These are phyloP conservation scores for Shargacucullia verbasci DNA, from an alignment of 2,888 invertebrate genomes.

Conservation along the genomic window DNA sequence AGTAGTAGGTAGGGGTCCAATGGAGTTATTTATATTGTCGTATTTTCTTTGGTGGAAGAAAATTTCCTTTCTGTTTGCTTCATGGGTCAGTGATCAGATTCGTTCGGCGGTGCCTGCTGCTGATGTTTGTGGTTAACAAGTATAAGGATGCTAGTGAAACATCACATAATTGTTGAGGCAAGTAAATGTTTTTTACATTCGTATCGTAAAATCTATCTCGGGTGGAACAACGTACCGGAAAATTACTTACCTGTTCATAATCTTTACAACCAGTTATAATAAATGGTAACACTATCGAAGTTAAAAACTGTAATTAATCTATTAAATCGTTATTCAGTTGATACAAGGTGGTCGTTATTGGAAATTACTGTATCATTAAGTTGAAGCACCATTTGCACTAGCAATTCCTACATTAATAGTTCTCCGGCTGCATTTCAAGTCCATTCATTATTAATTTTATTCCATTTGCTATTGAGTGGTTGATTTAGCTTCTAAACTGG, in stretches of 20 bases:
- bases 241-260: slow-evolving; percentile 45
- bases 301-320: slow-evolving; percentile 53
- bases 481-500: no score
- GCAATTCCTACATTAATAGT: slow-evolving; percentile 12
- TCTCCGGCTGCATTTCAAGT: slow-evolving; percentile 5
- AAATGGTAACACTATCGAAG: slow-evolving; percentile 39
- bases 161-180: slow-evolving; percentile 28
- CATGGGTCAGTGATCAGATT: slow-evolving; percentile 88
- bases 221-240: slow-evolving; percentile 40
- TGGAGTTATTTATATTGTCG: slow-evolving; percentile 89
- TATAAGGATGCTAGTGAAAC: slow-evolving; percentile 61
- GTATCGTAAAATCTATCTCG: slow-evolving; percentile 41
- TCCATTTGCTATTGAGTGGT: slow-evolving; percentile 10
- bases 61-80: slow-evolving; percentile 88
- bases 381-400: slow-evolving; percentile 36
- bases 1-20: slow-evolving; percentile 84
- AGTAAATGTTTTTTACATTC: slow-evolving; percentile 20
- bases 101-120: slow-evolving; percentile 74
- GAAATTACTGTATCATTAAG: slow-evolving; percentile 47
- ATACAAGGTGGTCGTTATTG: slow-evolving; percentile 35
- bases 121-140: slow-evolving; percentile 49
- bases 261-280: slow-evolving; percentile 52
- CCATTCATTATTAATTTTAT: slow-evolving; percentile 7
- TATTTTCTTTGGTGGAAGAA: slow-evolving; percentile 87
- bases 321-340: slow-evolving; percentile 47